Evolutionary conservation across 1,140 invertebrate species (phyloP), one percentile per base, ranked within the genome.

Genomic region (Saccostrea echinata): DNA sequence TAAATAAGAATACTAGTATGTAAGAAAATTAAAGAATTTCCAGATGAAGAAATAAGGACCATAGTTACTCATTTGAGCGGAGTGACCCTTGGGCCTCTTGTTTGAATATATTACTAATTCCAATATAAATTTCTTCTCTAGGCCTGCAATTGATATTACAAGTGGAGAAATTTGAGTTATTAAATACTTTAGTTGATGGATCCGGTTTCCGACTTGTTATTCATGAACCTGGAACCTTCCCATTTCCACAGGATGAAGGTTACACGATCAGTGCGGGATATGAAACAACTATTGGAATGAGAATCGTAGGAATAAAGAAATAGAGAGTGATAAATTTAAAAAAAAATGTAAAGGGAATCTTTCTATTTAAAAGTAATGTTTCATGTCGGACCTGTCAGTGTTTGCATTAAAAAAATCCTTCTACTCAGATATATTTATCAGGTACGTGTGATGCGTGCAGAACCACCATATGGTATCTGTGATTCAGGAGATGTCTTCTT

Each of bases 131-230:
- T 43, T 43, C 43, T 43, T 43, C 9, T 43, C 43, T 43, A 91
- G 90, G 90, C 35, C 82, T 91, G 52, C 18, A 84, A 61, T 4
- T 90, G 55, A 89, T 86, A 0, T 68, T 91, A 6, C 84, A 91
- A 53, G 24, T 91, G 24, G 90, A 91, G 84, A 43, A 80, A 16
- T 43, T 89, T 24, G 89, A 90, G 81, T 88, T 88, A n/a, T 80
- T 88, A 16, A 64, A 84, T 21, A 86, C 86, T 51, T 87, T 88
- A 53, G 68, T 86, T 6, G 81, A 85, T 2, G 91, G 86, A 0
- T 91, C 85, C 86, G 91, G 91, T 30, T 33, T 91, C 1, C 85
- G 87, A 27, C n/a, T 91, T 24, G 87, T 91, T 1, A 86, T 91
- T 16, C 91, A 91, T 55, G 85, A 89, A 52, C 89, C 89, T 1